phyloP scores from a whole-genome alignment of 2,888 invertebrate genomes.

The Tetragnatha montana region DNA sequence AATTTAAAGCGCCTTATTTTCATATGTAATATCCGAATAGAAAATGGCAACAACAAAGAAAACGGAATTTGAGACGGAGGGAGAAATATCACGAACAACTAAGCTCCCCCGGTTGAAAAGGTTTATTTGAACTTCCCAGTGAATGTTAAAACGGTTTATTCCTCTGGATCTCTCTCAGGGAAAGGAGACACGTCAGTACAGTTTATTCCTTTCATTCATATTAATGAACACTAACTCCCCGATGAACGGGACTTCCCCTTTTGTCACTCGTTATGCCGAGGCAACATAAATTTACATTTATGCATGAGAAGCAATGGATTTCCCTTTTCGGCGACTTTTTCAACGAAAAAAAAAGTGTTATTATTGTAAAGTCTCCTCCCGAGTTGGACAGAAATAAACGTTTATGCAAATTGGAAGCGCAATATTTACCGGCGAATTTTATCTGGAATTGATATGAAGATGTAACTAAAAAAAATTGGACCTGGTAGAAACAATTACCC shows the following conservation, averaged over 20 bases:
- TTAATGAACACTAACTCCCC: constrained; percentile 58
- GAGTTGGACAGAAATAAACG: constrained; percentile 1
- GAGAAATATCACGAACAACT: constrained; percentile 17
- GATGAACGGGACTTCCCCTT: constrained; percentile 37
- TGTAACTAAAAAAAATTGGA: neutral
- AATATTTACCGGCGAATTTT: neutral
- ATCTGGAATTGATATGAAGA: neutral
- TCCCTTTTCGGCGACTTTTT: constrained; percentile 31
- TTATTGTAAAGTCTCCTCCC: constrained; percentile 25
- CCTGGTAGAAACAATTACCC: neutral
- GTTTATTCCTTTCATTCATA: constrained; percentile 61
- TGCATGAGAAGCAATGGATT: constrained; percentile 53
- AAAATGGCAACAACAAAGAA: neutral
- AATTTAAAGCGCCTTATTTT: constrained; percentile 59
- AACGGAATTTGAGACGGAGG: neutral
- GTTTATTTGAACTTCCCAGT: constrained; percentile 39
- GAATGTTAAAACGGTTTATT: constrained; percentile 61
- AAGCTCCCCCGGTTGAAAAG: constrained; percentile 26
- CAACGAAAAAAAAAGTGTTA: constrained; percentile 5
- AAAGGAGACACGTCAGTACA: constrained; percentile 41
- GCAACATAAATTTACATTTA: constrained; percentile 60
- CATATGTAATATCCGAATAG: constrained; percentile 19
- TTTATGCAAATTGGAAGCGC: constrained; percentile 28
- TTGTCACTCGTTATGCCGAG: constrained; percentile 51
- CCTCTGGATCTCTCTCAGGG: constrained; percentile 27